Evolutionary conservation across 2,888 invertebrate genomes (phyloP), one percentile per base, ranked within the genome.

Genomic region (Ceramica pisi): DNA sequence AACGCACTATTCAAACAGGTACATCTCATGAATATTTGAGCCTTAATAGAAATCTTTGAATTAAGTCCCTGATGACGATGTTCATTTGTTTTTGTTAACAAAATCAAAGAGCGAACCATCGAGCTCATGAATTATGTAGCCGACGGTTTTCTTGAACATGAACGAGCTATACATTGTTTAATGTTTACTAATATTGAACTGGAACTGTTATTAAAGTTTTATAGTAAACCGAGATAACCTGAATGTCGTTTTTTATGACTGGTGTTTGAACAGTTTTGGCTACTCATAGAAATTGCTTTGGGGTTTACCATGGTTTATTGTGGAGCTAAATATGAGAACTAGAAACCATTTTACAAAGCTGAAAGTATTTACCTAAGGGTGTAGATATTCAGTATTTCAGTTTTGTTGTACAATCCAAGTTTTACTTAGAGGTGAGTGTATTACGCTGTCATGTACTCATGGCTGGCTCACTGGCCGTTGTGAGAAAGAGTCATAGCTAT

Each of bases 91-190:
- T 86, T 83, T 84, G 81, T 83, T 82, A 81, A 79, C 83, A 53
- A 77, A 83, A 80, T 80, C 65, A 79, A 65, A 75, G 69, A 72
- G 53, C 51, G 59, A 71, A 53, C 64, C 46, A 57, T 44, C 46
- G 14, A 65, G 31, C 78, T 85, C 73, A 88, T 89, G 81, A 87
- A 88, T 89, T 82, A 89, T 87, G 78, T 70, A 88, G 75, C 41
- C 72, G 66, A 62, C 41, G 10, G 69, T 81, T 87, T 84, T 87
- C 86, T 85, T 76, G 82, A 86, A 84, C 81, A 72, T 86, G 86
- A 70, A 72, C 73, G 41, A 51, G 59, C 67, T 46, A 48, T 70
- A 78, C 71, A 72, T 67, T 78, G 75, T 78, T 70, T 38, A 67
- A 71, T 80, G 70, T 77, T 75, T 75, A 77, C 81, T 71, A 74